Evolutionary conservation across 2,888 invertebrate genomes (phyloP).

Genomic region (Nysson spinosus): DNA sequence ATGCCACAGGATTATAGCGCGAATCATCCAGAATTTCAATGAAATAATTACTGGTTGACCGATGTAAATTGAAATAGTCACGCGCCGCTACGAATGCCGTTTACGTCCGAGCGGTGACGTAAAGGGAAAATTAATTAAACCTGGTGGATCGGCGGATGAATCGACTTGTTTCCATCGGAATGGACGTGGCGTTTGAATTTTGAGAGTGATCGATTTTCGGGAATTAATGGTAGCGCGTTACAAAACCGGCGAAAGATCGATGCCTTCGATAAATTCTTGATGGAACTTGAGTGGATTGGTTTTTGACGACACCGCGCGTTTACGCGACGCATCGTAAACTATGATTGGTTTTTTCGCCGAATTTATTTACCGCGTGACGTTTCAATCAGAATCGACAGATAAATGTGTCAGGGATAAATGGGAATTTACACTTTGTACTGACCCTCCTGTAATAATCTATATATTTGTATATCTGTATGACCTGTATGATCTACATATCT

Average conservation of each 20-base stretch:
- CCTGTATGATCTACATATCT: too few species aligned
- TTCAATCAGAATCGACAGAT: background rate
- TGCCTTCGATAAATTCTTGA: constrained; percentile 49
- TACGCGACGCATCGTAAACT: constrained; percentile 1
- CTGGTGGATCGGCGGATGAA: constrained; percentile 11
- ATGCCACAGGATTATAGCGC: background rate
- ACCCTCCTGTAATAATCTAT: too few species aligned
- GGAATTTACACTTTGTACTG: too few species aligned
- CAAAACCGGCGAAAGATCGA: constrained; percentile 35
- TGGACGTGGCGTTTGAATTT: constrained; percentile 9
- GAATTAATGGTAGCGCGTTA: constrained; percentile 12
- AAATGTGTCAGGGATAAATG: background rate
- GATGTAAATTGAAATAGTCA: constrained; percentile 43
- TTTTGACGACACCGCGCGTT: constrained; percentile 4
- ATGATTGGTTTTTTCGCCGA: constrained; percentile 10
- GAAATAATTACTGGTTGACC: constrained; percentile 44
- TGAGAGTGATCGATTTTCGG: constrained; percentile 15
- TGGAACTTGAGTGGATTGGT: constrained; percentile 47
- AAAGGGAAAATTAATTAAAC: constrained; percentile 48
- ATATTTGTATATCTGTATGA: too few species aligned
- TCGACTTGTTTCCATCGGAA: background rate
- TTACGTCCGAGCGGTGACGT: constrained; percentile 20
- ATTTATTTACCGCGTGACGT: background rate
- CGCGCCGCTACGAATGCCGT: constrained; percentile 20
- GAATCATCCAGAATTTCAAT: constrained; percentile 10